These are phyloP conservation scores for Lepus europaeus DNA, from an alignment of 2,113 vertebrate species.

Conservation along the genomic window DNA sequence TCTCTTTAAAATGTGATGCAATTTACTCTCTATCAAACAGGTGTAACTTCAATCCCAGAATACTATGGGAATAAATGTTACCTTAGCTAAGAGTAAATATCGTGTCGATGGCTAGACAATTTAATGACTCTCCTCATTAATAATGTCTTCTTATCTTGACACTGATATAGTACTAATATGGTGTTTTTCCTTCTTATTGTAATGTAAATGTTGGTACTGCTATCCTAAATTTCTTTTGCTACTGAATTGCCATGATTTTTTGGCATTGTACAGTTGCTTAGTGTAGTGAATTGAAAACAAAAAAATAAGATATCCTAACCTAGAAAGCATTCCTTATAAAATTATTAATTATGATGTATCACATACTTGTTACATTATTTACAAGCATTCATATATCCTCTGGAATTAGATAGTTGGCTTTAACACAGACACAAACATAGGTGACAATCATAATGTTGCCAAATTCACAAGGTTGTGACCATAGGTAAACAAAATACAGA, in stretches of 20 bases:
- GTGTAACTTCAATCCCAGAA: not conserved
- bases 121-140: not conserved
- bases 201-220: not conserved
- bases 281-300: not conserved
- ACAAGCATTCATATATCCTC: not conserved
- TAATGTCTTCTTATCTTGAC: not conserved
- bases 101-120: not conserved
- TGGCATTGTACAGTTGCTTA: not conserved
- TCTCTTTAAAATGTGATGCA: not conserved
- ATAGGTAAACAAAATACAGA: not conserved
- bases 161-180: not conserved
- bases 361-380: not conserved
- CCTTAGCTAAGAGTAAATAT: not conserved
- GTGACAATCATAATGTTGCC: not conserved
- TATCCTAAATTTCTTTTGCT: not conserved
- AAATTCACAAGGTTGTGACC: not conserved
- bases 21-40: not conserved
- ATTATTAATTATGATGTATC: not conserved
- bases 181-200: not conserved
- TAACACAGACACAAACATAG: not conserved
- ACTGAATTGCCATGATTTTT: not conserved
- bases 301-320: not conserved
- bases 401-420: not conserved
- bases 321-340: not conserved
- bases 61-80: constrained; percentile 40